Evolutionary conservation across 2,888 invertebrate species (phyloP), one percentile per base, ranked within the genome.

Genomic region (Myopa tessellatipennis): DNA sequence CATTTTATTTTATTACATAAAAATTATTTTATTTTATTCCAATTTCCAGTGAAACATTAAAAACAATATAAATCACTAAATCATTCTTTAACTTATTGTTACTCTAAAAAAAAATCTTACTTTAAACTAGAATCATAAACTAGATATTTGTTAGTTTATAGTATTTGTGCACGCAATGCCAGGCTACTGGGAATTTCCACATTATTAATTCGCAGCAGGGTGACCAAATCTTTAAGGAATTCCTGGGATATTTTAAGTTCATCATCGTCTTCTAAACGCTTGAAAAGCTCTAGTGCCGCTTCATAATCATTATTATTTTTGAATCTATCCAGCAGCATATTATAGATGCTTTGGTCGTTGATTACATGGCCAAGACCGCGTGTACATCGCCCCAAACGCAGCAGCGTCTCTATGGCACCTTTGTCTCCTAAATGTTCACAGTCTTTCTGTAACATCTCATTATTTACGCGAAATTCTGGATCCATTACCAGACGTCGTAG

Each of bases 401-500:
- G 67, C 4, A 89, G 80, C 0, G 87, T 85, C 4, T 81, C 78
- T 3, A 88, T 84, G 1, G 87, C 83, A 0, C 88, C 88, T 77
- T 86, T 85, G 73, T 85, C 82, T 0, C 86, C 87, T 69, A 89
- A 81, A 80, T 89, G 86, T 69, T 92, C 91, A 82, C 92, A 92
- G 77, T 91, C 90, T 4, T 91, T 90, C 16, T 90, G 69, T 5
- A 92, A 81, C 12, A 90, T 89, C 18, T 91, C 91, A 0, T 91
- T 89, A 75, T 92, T 92, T 77, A 92, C 86, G 77, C 90, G 90
- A 12, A 91, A 90, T 0, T 90, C 87, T 0, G 92, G 92, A 82
- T 92, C 92, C 5, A 89, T 85, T 4, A 91, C 82, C 18, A 90
- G 82, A 61, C 91, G 91, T n/a, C 87, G 87, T 60, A 91, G 81